Base-by-base conservation (phyloP, 2,888 invertebrate genomes). In the Eupithecia subfuscata region DNA sequence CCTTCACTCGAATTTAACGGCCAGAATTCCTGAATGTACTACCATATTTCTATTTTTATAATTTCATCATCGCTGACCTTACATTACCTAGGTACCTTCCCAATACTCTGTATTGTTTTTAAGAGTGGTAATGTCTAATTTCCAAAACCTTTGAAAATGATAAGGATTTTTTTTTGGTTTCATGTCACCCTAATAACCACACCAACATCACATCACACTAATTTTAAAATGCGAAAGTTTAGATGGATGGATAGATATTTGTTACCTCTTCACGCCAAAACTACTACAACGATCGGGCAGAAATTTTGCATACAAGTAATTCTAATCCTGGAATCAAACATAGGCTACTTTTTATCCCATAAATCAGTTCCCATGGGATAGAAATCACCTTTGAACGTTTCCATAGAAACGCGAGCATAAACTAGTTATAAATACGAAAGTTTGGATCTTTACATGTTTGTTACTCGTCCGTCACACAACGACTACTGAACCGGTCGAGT, bases 1-100 rank as follows among this genome's bases (percentile, higher is more conserved):
- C 75, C 75, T 75, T 75, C 71, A 34, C 11, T 16, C 37, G 64
- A 75, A 72, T 67, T 60, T 72, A 69, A 64, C 65, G 52, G 45
- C 45, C 71, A 56, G 72, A 70, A 75, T 73, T 75, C 75, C 75
- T 70, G 69, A 71, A 60, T 71, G 18, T 25, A 45, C 12, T 67
- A 70, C 34, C 67, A 71, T 63, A 30, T 16, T 71, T 69, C 68
- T 69, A 71, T 75, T 75, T 69, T 34, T 37, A 69, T 63, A 40
- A 71, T 64, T 67, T 37, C 60, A 70, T 74, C 74, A 74, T 70
- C 56, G 37, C 30, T 74, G 56, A 56, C 70, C 45, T 45, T 25
- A 68, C 68, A n/a, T 67, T 40, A 37, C 65, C 30, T 30, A n/a
- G n/a, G n/a, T n/a, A 30, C 30, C n/a, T 11, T 65, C 22, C 37